Evolutionary conservation across 92 coral and sea anemone species (phyloP).

Genomic region (Paramuricea clavata): DNA sequence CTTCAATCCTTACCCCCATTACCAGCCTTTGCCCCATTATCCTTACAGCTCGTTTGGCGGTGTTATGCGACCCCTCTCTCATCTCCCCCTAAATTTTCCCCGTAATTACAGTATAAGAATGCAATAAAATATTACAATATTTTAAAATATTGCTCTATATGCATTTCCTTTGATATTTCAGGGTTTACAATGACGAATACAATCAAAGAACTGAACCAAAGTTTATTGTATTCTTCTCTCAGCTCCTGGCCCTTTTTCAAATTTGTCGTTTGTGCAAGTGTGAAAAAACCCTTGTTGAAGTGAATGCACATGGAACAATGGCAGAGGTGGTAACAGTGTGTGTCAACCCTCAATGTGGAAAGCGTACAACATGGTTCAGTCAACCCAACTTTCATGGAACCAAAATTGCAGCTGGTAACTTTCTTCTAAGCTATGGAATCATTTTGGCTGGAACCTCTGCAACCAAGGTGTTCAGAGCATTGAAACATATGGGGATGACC

Average conservation of each 20-base stretch:
- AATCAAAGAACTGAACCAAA: slow-evolving; percentile 49
- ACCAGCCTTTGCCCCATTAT: no score
- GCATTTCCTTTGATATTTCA: slow-evolving; percentile 1
- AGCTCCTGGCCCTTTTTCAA: slow-evolving; percentile 39
- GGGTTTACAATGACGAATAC: background rate
- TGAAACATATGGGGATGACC: slow-evolving; percentile 67
- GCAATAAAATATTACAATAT: no score
- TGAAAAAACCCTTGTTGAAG: slow-evolving; percentile 42
- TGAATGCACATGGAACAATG: slow-evolving; percentile 36
- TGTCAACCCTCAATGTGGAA: slow-evolving; percentile 49
- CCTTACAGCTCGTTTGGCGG: no score
- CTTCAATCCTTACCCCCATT: no score
- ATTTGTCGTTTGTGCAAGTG: slow-evolving; percentile 41
- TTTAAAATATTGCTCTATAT: background rate
- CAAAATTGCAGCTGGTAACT: slow-evolving; percentile 66
- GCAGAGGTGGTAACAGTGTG: slow-evolving; percentile 18
- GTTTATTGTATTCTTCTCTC: no score
- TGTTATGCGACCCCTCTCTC: no score
- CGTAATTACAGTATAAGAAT: no score
- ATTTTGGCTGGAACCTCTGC: slow-evolving; percentile 62
- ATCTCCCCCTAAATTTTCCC: no score
- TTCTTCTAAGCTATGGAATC: slow-evolving; percentile 55
- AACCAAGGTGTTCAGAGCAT: slow-evolving; percentile 49
- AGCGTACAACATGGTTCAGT: slow-evolving; percentile 56
- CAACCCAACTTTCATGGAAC: slow-evolving; percentile 53